Evolutionary conservation across 2,888 invertebrate species (phyloP), one percentile per base, ranked within the genome.

Genomic region (Drosophila mimica): DNA sequence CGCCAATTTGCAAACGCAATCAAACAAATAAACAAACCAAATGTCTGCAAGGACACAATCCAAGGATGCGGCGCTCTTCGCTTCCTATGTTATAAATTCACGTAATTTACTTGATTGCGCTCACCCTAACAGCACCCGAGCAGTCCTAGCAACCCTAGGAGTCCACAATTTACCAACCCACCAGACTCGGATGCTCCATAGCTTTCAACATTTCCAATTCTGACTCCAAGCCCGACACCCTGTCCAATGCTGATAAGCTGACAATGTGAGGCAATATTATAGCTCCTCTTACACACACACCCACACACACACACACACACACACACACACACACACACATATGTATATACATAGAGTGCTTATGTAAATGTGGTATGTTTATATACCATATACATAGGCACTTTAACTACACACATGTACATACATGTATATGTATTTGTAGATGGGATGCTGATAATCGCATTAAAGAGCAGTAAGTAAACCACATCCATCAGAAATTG

Each of bases 91-190:
- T 79, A 82, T 79, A 82, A 82, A 79, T 82, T 79, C 79, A 60
- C 57, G 79, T 82, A 79, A 79, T 82, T 82, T 79, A 75, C 79
- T 79, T 79, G 82, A 79, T 79, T 79, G 79, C 79, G 36, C 51
- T 34, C 54, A 31, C 30, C 38, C 28, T 38, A 30, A 30, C 57
- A 40, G 60, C 25, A 25, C 43, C 70, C 51, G 43, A 43, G 43
- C 58, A 64, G 46, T 40, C 79, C 59, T 36, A 64, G 33, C 59
- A 64, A 66, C 46, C 53, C 36, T 33, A 34, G 15, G 60, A 36
- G 36, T 36, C 48, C 25, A 8, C 30, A 51, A 11, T 6, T 13
- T 4, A n/a, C 11, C n/a, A 51, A n/a, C 11, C n/a, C 11, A n/a
- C 51, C 43, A 43, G 1, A 13, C 30, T 13, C 46, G 46, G n/a